Percentiles rank a stretch among this genome's conserved stretches.
Evolutionary conservation across 2,113 vertebrate genomes (phyloP).

Genomic region (Caracal caracal): DNA sequence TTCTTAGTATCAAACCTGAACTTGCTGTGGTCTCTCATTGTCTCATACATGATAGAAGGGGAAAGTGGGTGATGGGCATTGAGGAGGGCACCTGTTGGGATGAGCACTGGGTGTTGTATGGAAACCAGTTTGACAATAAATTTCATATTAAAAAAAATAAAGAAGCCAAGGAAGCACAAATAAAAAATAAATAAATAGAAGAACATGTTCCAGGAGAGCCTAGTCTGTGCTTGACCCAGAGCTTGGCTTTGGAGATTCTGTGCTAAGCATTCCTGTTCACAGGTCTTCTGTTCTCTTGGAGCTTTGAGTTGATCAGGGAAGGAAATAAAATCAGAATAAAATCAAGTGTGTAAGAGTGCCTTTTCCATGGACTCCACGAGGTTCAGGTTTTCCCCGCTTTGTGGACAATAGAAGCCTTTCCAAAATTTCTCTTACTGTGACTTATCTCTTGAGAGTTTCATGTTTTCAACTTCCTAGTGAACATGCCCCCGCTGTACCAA

Average conservation of each 20-base stretch:
- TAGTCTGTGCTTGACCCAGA: neutral
- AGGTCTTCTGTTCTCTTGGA: neutral
- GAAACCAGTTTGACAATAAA: no score
- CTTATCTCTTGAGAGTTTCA: neutral
- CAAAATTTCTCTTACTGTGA: neutral
- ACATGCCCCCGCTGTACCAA: neutral
- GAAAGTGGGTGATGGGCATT: no score
- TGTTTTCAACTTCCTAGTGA: neutral
- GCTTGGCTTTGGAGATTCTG: neutral
- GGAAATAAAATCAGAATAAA: neutral
- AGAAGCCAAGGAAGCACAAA: no score
- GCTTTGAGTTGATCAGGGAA: neutral
- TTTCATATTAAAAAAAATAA: no score
- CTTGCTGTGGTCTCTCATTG: neutral
- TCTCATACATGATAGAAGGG: neutral
- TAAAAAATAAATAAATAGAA: neutral
- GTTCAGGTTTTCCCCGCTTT: neutral
- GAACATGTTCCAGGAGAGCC: neutral
- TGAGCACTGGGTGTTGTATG: no score
- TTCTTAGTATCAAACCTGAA: neutral
- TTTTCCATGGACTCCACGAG: accelerated
- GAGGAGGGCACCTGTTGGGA: no score
- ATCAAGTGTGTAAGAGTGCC: neutral
- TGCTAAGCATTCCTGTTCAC: neutral
- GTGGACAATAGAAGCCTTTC: neutral